Base-by-base conservation (phyloP, 1,140 invertebrate genomes). In the Plectrocnemia conspersa region DNA sequence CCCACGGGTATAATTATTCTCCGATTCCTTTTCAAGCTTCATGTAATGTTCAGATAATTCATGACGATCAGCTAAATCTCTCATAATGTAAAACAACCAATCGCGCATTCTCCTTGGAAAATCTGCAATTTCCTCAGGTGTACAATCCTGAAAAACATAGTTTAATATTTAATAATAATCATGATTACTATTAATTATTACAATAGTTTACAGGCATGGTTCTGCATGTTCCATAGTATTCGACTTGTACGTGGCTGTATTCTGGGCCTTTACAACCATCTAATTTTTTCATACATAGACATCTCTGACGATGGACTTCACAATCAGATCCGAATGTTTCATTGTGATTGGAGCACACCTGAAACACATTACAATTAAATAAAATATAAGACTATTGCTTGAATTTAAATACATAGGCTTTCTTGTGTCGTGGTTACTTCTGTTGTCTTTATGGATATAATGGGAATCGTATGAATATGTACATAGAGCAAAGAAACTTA, bases 71-170 rank as follows among this genome's bases (percentile, higher is more conserved):
- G 93, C 93, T 68, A 96, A 76, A 74, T 96, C 93, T 54, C 90
- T 82, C 91, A 95, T 93, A 45, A 96, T 88, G 77, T 94, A 93
- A 78, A 94, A 97, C 5, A 97, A 80, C 93, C 93, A 97, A 65
- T 97, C 93, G 33, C 91, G 82, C 93, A 97, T 97, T 62, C 93
- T 81, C 18, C 92, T 80, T 16, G 91, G 91, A 71, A 94, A 95
- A 74, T 95, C 91, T 3, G 81, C 75, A 83, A 95, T 87, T 69
- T 96, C 90, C 53, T 85, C 86, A 25, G 84, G 78, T 21, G 78
- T 80, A 71, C 93, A 97, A 61, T 81, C 77, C 82, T 86, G 64
- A n/a, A 3, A 65, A 62, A 48, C 24, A 11, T 29, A 40, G 54
- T 33, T 19, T 0, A 33, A 6, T 41, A 41, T 19, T 3, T 41